Evolutionary conservation across 2,113 vertebrate genomes (phyloP).

Genomic region (Forbesichthys papilliferus): DNA sequence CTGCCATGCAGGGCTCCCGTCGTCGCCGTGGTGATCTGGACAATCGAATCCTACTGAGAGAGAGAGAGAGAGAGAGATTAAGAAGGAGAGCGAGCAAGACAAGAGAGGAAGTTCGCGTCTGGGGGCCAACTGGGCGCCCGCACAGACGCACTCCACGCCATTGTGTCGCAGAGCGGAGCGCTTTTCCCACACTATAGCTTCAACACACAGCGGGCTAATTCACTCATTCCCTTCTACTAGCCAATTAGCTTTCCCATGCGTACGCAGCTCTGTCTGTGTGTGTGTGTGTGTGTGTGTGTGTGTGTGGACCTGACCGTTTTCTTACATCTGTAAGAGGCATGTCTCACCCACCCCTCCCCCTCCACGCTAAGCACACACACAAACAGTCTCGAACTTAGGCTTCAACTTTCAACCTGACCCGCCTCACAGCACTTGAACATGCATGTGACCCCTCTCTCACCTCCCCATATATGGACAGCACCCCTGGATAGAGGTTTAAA

Average conservation of each 20-base stretch:
- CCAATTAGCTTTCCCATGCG: slow-evolving; percentile 45
- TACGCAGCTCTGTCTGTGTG: slow-evolving; percentile 10
- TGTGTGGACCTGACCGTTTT: slow-evolving; percentile 36
- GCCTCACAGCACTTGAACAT: slow-evolving; percentile 35
- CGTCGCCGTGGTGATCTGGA: slow-evolving; percentile 68
- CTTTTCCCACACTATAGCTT: slow-evolving; percentile 56
- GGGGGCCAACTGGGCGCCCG: slow-evolving; percentile 50
- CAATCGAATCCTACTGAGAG: slow-evolving; percentile 49
- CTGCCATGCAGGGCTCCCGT: slow-evolving; percentile 56
- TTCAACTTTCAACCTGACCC: slow-evolving; percentile 14
- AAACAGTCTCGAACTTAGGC: slow-evolving; percentile 32
- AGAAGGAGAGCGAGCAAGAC: slow-evolving; percentile 14
- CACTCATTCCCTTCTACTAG: slow-evolving; percentile 45
- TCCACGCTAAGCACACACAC: slow-evolving; percentile 1
- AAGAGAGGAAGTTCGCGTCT: not conserved
- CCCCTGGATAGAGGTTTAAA: too few species aligned
- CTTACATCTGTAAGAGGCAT: slow-evolving; percentile 68
- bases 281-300: too few species aligned
- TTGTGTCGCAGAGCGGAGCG: slow-evolving; percentile 20
- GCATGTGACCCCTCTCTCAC: slow-evolving; percentile 49
- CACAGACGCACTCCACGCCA: slow-evolving; percentile 46
- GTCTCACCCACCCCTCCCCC: slow-evolving; percentile 54
- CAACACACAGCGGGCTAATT: slow-evolving; percentile 39
- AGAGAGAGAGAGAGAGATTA: slow-evolving; percentile 28
- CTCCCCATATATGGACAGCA: not conserved